These are phyloP conservation scores for Pseudomyrmex sp. DNA, from an alignment of 1,140 invertebrate genomes.

Conservation along the genomic window DNA sequence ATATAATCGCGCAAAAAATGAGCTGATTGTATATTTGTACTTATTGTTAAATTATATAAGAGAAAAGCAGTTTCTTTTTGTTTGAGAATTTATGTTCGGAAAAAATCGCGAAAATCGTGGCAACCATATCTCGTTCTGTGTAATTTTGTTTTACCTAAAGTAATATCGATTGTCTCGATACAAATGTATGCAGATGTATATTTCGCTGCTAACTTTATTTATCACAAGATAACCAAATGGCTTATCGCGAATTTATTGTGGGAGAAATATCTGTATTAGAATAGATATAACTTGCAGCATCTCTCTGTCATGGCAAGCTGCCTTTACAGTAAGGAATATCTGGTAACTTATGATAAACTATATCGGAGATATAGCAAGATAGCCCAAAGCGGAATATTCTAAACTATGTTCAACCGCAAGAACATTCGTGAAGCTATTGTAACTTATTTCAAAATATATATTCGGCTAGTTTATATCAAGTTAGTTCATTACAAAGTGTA, in stretches of 20 bases:
- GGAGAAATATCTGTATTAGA: background rate
- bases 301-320: background rate
- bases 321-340: background rate
- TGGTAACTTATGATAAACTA: background rate
- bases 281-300: background rate
- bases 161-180: constrained; percentile 15
- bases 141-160: background rate
- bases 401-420: constrained; percentile 35
- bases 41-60: constrained; percentile 5
- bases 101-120: background rate
- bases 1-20: background rate
- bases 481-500: constrained; percentile 16
- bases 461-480: background rate
- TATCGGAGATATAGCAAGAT: background rate
- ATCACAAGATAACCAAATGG: background rate
- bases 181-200: constrained; percentile 18
- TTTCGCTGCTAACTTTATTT: background rate
- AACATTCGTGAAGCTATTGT: constrained; percentile 4
- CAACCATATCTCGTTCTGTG: no score
- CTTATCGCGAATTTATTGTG: background rate
- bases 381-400: background rate
- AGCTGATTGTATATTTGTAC: background rate
- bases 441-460: constrained; percentile 35
- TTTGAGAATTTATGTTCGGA: constrained; percentile 16
- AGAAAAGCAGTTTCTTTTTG: background rate